Base-by-base conservation (phyloP, 2,888 invertebrate genomes). In the Ormia ochracea region DNA sequence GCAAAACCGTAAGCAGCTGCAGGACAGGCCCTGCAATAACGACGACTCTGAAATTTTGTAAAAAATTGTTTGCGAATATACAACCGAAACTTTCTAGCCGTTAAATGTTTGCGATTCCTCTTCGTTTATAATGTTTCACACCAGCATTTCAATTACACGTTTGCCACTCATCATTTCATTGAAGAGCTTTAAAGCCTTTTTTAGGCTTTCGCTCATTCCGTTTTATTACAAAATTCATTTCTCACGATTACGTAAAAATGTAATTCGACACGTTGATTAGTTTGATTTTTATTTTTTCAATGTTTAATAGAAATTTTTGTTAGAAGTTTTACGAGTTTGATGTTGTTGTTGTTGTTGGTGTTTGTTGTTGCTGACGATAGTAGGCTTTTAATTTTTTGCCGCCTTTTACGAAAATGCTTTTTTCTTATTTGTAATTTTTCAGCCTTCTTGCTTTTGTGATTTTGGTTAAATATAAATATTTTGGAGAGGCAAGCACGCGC, bases 401-500 rank as follows among this genome's bases (percentile, higher is more conserved):
- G 58, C 74, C 58, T 65, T 65, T 10, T 17, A 28, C 10, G n/a
- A 14, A 14, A 17, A 31, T 10, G 0, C 19, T 23, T n/a, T 19
- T 17, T 6, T 31, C 23, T 26, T 3, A 9, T 7, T 41, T 9
- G 4, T 43, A 1, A 6, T 41, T 17, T 45, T 14, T 7, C 4
- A 56, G 33, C n/a, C n/a, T n/a, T 17, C 3, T 36, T 50, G 23
- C 12, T 56, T 61, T 52, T 72, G 12, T 72, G 10, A 52, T 65
- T 74, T 58, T 31, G 58, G 33, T 59, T 68, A 54, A 76, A 56
- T 41, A 56, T 56, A 63, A 77, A 77, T 38, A 69, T 48, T 77
- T 69, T 63, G 31, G 76, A 63, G 56, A 48, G 56, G 1, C 56
- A 33, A 76, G 76, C 76, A 76, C 69, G 76, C 61, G 76, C 69